phyloP scores from a whole-genome alignment of 2,888 invertebrate genomes.

The Pediacus dermestoides region DNA sequence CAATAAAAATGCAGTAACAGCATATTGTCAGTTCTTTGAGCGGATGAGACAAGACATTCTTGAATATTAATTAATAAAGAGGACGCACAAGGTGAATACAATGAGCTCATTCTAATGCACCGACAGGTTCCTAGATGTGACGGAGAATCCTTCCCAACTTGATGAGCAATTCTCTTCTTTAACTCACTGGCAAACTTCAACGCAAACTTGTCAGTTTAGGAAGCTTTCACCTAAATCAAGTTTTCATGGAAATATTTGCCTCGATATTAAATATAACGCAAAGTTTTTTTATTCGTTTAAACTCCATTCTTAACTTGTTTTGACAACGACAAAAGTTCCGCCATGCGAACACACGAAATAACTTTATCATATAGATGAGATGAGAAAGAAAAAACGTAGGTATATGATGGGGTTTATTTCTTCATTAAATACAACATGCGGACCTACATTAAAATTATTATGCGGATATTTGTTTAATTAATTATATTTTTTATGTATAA shows the following conservation, averaged over 20 bases:
- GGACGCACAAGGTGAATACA: conserved; percentile 32
- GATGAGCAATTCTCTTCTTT: conserved; percentile 33
- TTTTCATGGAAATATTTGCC: conserved; percentile 10
- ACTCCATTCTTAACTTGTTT: conserved; percentile 5
- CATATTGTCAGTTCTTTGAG: conserved; percentile 8
- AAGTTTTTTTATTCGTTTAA: conserved; percentile 14
- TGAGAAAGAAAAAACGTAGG: too few relatives aligned
- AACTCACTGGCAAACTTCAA: conserved; percentile 21
- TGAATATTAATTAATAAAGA: conserved; percentile 31
- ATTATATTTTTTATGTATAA: too few relatives aligned
- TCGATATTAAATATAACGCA: conserved; percentile 15
- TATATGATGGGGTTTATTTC: too few relatives aligned
- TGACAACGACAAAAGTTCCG: conserved; percentile 5
- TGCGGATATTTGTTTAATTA: too few relatives aligned
- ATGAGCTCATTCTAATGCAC: conserved; percentile 40
- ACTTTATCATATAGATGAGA: too few relatives aligned
- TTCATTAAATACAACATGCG: too few relatives aligned
- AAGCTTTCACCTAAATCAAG: conserved; percentile 14
- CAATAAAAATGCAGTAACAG: conserved; percentile 3
- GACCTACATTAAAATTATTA: too few relatives aligned
- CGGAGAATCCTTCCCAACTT: conserved; percentile 36
- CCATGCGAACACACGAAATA: too few relatives aligned
- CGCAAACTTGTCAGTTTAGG: conserved; percentile 19
- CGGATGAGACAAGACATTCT: conserved; percentile 10
- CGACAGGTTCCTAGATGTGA: conserved; percentile 40